Percentiles rank a stretch among this genome's conserved stretches.
Evolutionary conservation across 2,888 invertebrate species (phyloP).

Genomic region (Resseliella maxima): DNA sequence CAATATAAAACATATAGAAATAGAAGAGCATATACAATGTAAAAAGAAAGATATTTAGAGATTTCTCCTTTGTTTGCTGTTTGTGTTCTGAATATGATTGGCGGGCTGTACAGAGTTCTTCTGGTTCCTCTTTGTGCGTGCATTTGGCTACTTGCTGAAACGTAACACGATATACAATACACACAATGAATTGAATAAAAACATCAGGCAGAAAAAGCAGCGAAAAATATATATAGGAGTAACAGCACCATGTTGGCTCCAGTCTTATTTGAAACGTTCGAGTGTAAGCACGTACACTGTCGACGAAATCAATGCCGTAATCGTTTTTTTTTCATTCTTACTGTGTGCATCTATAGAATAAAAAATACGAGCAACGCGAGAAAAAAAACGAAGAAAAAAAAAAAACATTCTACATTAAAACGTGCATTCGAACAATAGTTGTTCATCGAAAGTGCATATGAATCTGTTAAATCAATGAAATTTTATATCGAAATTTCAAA

Average conservation of each 20-base stretch:
- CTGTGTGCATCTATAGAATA: neutral
- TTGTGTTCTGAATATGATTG: neutral
- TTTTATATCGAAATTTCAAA: neutral
- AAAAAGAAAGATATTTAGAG: neutral
- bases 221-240: conserved; percentile 54
- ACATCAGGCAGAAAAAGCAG: neutral
- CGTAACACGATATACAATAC: conserved; percentile 33
- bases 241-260: neutral
- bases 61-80: neutral
- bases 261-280: conserved; percentile 55
- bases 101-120: neutral
- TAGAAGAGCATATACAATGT: neutral
- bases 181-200: neutral
- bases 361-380: neutral
- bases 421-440: neutral
- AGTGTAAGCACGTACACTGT: conserved; percentile 30
- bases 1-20: neutral
- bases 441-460: neutral
- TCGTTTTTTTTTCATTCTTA: neutral
- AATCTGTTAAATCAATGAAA: neutral
- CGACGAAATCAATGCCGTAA: neutral
- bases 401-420: neutral
- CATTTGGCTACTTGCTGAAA: conserved; percentile 16
- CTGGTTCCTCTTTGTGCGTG: neutral
- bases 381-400: neutral